phyloP scores from a whole-genome alignment of 2,113 vertebrate genomes.

The Heteronetta atricapilla region DNA sequence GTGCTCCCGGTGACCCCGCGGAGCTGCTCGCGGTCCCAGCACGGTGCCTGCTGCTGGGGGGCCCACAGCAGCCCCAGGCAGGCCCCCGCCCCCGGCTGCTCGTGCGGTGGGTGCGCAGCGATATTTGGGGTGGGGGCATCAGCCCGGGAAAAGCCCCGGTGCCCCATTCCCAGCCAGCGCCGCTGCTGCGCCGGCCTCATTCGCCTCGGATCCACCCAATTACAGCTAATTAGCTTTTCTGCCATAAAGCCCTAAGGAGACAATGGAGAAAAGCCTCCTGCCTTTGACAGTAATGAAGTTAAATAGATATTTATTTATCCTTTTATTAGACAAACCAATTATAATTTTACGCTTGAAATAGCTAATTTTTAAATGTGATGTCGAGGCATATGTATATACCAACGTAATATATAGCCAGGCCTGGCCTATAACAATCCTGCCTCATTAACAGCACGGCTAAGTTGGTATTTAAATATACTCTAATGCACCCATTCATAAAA shows the following conservation, averaged over 20 bases:
- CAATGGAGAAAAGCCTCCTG: constrained; percentile 70
- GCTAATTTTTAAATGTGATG: constrained; percentile 69
- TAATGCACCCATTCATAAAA: constrained; percentile 72
- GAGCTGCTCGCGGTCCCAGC: no score
- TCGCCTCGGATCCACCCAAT: constrained; percentile 72
- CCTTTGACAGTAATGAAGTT: constrained; percentile 77
- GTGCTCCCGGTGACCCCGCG: not conserved
- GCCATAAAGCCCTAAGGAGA: constrained; percentile 68
- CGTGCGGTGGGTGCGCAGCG: not conserved
- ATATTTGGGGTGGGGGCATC: accelerated
- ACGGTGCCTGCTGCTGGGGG: no score
- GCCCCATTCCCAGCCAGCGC: constrained; percentile 45
- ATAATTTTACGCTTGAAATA: constrained; percentile 72
- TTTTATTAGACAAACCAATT: constrained; percentile 80
- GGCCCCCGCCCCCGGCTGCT: no score
- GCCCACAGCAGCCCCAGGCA: no score
- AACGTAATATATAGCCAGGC: constrained; percentile 42
- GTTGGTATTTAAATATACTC: constrained; percentile 67
- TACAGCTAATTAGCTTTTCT: constrained; percentile 77
- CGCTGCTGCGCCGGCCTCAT: not conserved
- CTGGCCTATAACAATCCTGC: constrained; percentile 46
- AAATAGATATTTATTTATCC: constrained; percentile 82
- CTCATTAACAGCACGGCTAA: constrained; percentile 56
- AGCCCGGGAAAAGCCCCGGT: not conserved
- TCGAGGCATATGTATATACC: constrained; percentile 28